These are phyloP conservation scores for Geodia barretti DNA, from an alignment of 37 sponge, comb jelly and placozoan species.

Conservation along the genomic window DNA sequence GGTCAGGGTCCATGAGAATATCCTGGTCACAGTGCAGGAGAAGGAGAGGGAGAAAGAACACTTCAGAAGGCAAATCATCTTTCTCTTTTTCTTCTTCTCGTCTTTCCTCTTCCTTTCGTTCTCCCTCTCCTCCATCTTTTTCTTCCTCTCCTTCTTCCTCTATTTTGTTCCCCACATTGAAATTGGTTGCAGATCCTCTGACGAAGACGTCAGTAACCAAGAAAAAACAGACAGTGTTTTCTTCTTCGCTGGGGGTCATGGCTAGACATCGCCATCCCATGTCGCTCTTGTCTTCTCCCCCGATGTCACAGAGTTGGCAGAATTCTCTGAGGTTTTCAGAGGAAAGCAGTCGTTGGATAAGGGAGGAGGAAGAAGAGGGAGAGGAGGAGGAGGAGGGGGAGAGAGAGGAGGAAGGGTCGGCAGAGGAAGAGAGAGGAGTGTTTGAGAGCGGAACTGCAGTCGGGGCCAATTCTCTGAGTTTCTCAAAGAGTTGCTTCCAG, in stretches of 20 bases:
- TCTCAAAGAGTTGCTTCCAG: neutral
- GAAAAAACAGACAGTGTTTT: constrained; percentile 25
- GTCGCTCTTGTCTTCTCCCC: neutral
- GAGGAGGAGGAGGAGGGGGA: neutral
- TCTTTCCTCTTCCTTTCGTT: neutral
- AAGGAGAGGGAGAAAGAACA: constrained; percentile 22
- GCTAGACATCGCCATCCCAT: constrained; percentile 32
- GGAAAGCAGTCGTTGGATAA: neutral
- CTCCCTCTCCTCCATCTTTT: neutral
- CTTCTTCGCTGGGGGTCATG: neutral
- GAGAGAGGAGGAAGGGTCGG: neutral
- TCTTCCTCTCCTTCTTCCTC: neutral
- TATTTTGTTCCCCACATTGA: too few species aligned
- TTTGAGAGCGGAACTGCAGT: neutral
- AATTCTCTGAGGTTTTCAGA: neutral
- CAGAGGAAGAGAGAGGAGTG: neutral
- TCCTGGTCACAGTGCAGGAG: constrained; percentile 10
- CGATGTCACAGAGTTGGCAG: neutral
- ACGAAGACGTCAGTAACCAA: constrained; percentile 15
- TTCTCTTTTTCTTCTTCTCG: neutral
- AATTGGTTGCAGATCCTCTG: too few species aligned
- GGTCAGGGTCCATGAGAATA: constrained; percentile 18
- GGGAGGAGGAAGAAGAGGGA: neutral
- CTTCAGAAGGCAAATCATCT: neutral
- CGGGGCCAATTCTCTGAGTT: constrained; percentile 13